Conservation (phyloP, 2,113 vertebrate genomes). For the Noturus placidus region DNA sequence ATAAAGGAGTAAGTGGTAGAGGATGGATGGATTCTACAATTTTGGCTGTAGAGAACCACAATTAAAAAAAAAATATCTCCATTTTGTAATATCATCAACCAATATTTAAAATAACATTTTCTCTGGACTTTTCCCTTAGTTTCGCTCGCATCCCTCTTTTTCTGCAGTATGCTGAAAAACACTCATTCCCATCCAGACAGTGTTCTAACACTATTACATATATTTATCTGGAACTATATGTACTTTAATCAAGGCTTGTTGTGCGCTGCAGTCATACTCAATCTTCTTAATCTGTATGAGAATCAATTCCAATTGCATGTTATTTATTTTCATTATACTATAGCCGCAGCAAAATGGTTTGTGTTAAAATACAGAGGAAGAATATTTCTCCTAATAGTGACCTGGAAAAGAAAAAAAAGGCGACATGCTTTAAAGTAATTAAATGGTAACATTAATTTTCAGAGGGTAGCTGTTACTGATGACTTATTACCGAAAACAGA, state of each 20-base stretch:
- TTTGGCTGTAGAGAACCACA: neutral
- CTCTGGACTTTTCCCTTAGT: neutral
- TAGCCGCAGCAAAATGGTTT: neutral
- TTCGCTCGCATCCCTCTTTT: neutral
- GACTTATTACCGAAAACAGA: constrained; percentile 42
- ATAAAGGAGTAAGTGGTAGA: no score
- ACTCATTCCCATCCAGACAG: neutral
- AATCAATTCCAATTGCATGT: constrained; percentile 10
- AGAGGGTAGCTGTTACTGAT: constrained; percentile 11
- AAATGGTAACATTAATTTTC: neutral
- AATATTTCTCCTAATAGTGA: neutral
- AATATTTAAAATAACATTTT: neutral
- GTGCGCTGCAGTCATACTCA: neutral
- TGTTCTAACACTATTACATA: neutral
- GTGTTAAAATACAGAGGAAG: neutral
- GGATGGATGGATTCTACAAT: no score
- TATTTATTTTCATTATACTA: constrained; percentile 13
- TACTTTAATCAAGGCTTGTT: neutral
- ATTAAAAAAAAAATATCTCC: neutral
- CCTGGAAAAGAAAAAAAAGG: neutral
- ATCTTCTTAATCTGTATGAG: constrained; percentile 15
- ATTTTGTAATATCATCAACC: neutral
- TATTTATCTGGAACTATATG: neutral
- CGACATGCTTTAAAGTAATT: neutral
- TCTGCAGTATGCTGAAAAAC: neutral